These are phyloP conservation scores for Platycheirus rosarum DNA, from an alignment of 2,888 invertebrate genomes.

Conservation along the genomic window DNA sequence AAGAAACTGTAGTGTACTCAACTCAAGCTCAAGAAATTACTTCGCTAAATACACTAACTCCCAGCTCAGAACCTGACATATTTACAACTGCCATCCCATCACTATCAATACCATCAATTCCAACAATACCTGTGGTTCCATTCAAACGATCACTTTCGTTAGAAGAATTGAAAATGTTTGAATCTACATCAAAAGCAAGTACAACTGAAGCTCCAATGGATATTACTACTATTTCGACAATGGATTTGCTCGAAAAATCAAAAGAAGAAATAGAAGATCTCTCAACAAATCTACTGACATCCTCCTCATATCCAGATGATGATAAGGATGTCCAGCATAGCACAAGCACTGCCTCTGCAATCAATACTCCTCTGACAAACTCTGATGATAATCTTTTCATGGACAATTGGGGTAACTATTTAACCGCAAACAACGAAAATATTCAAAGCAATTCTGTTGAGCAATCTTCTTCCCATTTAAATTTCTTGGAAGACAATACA, in stretches of 20 bases:
- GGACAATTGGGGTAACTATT: slow-evolving; percentile 38
- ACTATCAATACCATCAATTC: background rate
- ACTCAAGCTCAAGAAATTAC: background rate
- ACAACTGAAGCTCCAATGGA: background rate
- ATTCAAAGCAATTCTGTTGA: background rate
- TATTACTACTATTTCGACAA: background rate
- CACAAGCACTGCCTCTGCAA: background rate
- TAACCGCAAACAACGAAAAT: background rate
- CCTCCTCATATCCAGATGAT: background rate
- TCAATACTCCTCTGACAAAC: background rate
- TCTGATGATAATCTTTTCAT: slow-evolving; percentile 40
- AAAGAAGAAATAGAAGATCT: background rate
- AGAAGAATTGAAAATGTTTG: background rate
- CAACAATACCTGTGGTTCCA: background rate
- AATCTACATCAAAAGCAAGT: background rate
- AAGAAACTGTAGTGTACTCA: background rate
- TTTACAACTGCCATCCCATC: too few relatives aligned
- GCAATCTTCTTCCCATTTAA: background rate
- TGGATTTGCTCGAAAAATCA: background rate
- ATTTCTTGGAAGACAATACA: slow-evolving; percentile 5
- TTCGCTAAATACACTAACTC: too few relatives aligned
- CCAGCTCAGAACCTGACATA: too few relatives aligned
- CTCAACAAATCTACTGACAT: background rate
- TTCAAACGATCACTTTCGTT: slow-evolving; percentile 8
- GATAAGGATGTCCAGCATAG: background rate